phyloP scores from a whole-genome alignment of 2,113 vertebrate genomes.

The Indicator maculatus region DNA sequence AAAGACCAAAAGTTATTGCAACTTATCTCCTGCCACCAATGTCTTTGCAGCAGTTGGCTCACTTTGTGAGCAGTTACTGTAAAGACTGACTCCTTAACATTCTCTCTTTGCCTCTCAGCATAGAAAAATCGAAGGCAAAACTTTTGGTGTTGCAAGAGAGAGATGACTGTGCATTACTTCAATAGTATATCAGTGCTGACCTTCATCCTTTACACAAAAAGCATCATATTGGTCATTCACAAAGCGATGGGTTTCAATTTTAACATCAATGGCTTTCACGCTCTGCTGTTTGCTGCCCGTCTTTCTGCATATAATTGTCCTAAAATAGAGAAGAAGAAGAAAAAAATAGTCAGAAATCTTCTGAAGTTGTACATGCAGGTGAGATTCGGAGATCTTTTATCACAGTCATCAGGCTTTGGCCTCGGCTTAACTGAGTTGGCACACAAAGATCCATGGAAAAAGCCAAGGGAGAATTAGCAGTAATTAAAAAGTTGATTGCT shows the following conservation, averaged over 20 bases:
- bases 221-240: conserved; percentile 74
- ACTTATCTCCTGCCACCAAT: neutral
- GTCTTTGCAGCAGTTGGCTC: neutral
- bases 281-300: conserved; percentile 75
- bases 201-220: conserved; percentile 91
- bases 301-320: conserved; percentile 86
- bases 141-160: neutral
- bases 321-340: conserved; percentile 71
- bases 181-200: conserved; percentile 74
- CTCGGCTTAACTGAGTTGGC: neutral
- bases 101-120: neutral
- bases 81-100: neutral
- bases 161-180: neutral
- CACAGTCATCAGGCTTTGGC: neutral
- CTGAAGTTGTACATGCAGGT: neutral
- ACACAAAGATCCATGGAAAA: neutral
- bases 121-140: neutral
- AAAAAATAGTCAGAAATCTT: conserved; percentile 52
- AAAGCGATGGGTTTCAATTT: conserved; percentile 79
- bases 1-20: neutral
- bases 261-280: conserved; percentile 83
- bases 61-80: fast-evolving
- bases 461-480: neutral
- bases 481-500: neutral
- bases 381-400: neutral